phyloP scores from a whole-genome alignment of 2,797 vertebrate genomes.

The Poeciliopsis presidionis region DNA sequence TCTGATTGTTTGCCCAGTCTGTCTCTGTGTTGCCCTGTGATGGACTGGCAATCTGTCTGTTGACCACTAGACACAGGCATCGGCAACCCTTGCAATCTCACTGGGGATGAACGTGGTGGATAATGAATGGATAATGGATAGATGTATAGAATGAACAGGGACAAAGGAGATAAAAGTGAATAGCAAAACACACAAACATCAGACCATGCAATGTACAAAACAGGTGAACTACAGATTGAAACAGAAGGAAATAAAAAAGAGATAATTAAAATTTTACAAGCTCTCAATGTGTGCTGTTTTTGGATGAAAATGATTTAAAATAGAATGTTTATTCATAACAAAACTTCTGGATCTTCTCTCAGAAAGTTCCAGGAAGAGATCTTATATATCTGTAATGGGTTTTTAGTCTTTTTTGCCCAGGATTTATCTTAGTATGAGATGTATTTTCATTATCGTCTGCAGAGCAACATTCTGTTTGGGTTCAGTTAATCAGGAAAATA shows the following conservation, averaged over 20 bases:
- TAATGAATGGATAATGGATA: too few relatives aligned
- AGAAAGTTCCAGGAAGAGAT: constrained; percentile 42
- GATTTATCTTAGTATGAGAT: constrained; percentile 43
- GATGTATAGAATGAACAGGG: background rate
- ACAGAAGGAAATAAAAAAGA: background rate
- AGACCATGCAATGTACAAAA: background rate
- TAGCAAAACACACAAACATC: background rate
- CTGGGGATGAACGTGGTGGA: too few relatives aligned
- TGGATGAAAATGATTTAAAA: constrained; percentile 74
- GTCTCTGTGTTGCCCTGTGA: too few relatives aligned
- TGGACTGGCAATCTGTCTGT: too few relatives aligned
- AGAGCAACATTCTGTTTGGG: constrained; percentile 48
- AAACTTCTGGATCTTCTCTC: constrained; percentile 72
- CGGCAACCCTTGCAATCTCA: too few relatives aligned
- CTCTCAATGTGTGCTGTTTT: constrained; percentile 78
- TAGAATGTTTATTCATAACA: constrained; percentile 72
- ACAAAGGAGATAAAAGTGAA: background rate
- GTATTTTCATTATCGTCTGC: constrained; percentile 49
- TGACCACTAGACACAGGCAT: too few relatives aligned
- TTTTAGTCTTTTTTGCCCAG: constrained; percentile 47
- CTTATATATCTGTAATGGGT: constrained; percentile 20
- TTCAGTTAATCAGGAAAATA: constrained; percentile 62
- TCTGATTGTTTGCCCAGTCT: too few relatives aligned
- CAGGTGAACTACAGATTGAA: background rate
- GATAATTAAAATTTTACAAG: constrained; percentile 57